Conservation (phyloP, 1,140 invertebrate species). For the Berghia stephanieae region DNA sequence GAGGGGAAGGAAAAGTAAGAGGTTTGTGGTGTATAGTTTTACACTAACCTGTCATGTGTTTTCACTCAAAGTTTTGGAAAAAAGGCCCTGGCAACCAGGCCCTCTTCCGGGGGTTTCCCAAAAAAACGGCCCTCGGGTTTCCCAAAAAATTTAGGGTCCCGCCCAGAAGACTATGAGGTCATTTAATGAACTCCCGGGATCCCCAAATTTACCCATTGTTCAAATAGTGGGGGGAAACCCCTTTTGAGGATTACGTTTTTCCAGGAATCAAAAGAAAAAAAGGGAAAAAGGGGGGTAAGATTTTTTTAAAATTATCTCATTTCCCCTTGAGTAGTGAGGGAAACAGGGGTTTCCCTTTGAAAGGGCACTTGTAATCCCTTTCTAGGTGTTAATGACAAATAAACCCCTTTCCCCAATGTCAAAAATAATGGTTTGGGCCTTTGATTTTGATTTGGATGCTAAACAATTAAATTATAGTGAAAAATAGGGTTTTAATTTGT, state of each 20-base stretch:
- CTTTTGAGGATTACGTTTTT: slow-evolving; percentile 83
- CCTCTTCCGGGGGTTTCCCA: slow-evolving; percentile 79
- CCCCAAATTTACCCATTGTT: slow-evolving; percentile 78
- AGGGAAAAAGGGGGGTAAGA: slow-evolving; percentile 76
- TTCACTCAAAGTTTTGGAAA: slow-evolving; percentile 68
- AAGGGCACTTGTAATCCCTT: too few species aligned
- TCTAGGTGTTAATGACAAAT: too few species aligned
- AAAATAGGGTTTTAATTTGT: neutral
- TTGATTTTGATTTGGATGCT: neutral
- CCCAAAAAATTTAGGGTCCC: slow-evolving; percentile 86
- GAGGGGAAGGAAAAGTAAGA: neutral
- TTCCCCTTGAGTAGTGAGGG: neutral
- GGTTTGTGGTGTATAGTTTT: too few species aligned
- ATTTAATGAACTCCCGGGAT: slow-evolving; percentile 82
- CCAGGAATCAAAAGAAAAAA: slow-evolving; percentile 82
- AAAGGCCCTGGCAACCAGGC: slow-evolving; percentile 83
- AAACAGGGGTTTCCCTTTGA: too few species aligned
- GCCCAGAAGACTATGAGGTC: slow-evolving; percentile 84
- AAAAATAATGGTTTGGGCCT: too few species aligned
- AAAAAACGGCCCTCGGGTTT: slow-evolving; percentile 81
- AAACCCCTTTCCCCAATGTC: too few species aligned
- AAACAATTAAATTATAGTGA: neutral
- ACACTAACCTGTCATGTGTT: neutral
- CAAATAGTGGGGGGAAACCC: slow-evolving; percentile 78
- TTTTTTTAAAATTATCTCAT: neutral